Conservation (phyloP, 2,113 vertebrate species). For the Daubentonia madagascariensis region DNA sequence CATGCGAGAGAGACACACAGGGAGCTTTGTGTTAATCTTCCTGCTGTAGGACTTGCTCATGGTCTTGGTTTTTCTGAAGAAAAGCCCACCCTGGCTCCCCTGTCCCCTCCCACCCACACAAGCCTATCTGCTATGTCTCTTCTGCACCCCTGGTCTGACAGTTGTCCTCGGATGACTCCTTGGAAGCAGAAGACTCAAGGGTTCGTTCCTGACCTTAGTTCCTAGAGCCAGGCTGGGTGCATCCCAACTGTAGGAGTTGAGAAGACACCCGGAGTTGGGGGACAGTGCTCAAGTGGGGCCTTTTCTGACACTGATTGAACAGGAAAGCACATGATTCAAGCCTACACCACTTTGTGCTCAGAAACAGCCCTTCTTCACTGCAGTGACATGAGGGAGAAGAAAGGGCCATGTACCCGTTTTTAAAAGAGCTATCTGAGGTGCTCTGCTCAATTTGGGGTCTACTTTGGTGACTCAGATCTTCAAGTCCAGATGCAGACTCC, state of each 20-base stretch:
- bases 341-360: neutral
- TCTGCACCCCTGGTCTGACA: neutral
- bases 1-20: neutral
- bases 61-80: slow-evolving; percentile 15
- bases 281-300: neutral
- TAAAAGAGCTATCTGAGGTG: slow-evolving; percentile 37
- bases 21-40: neutral
- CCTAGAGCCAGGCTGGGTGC: neutral
- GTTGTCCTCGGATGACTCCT: neutral
- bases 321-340: slow-evolving; percentile 26
- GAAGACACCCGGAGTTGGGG: neutral
- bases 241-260: neutral
- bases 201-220: neutral
- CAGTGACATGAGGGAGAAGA: neutral
- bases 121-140: neutral
- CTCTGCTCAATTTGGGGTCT: slow-evolving; percentile 20
- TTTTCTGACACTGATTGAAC: neutral
- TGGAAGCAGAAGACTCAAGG: neutral
- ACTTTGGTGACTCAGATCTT: neutral
- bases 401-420: rapidly evolving
- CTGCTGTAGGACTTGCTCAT: neutral
- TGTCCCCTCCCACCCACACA: neutral
- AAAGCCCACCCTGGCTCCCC: neutral
- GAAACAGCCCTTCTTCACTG: neutral
- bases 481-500: neutral